Conservation (phyloP, 2,113 vertebrate species). For the Ariopsis seemanni region DNA sequence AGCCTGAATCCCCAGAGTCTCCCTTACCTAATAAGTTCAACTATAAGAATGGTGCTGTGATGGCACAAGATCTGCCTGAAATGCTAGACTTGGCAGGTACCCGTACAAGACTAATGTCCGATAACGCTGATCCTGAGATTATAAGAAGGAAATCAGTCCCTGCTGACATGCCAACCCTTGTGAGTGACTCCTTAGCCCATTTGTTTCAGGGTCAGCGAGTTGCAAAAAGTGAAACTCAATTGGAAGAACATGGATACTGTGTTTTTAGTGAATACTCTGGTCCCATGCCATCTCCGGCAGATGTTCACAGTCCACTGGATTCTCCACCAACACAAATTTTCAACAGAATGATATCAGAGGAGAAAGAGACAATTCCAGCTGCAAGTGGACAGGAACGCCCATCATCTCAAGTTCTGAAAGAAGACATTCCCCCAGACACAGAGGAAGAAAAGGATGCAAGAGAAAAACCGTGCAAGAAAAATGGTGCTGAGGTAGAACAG, state of each 20-base stretch:
- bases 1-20: slow-evolving; percentile 78
- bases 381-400: slow-evolving; percentile 15
- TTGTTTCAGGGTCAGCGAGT: slow-evolving; percentile 74
- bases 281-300: slow-evolving; percentile 92
- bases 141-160: slow-evolving; percentile 79
- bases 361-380: slow-evolving; percentile 65
- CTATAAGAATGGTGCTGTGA: slow-evolving; percentile 87
- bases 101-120: slow-evolving; percentile 85
- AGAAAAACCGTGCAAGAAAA: slow-evolving; percentile 43
- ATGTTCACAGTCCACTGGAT: slow-evolving; percentile 73
- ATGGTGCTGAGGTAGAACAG: slow-evolving; percentile 46
- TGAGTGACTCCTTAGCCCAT: slow-evolving; percentile 75
- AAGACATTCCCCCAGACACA: slow-evolving; percentile 49
- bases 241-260: slow-evolving; percentile 96
- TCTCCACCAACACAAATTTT: slow-evolving; percentile 66
- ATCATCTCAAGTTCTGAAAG: slow-evolving; percentile 32
- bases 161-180: slow-evolving; percentile 70
- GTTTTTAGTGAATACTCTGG: slow-evolving; percentile 98
- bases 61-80: slow-evolving; percentile 94
- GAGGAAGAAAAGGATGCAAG: slow-evolving; percentile 51
- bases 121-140: slow-evolving; percentile 82
- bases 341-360: slow-evolving; percentile 70
- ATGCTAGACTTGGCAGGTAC: slow-evolving; percentile 93
- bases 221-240: slow-evolving; percentile 87
- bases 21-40: slow-evolving; percentile 77